Conservation (phyloP, 2,113 vertebrate genomes). For the Gambusia holbrooki region DNA sequence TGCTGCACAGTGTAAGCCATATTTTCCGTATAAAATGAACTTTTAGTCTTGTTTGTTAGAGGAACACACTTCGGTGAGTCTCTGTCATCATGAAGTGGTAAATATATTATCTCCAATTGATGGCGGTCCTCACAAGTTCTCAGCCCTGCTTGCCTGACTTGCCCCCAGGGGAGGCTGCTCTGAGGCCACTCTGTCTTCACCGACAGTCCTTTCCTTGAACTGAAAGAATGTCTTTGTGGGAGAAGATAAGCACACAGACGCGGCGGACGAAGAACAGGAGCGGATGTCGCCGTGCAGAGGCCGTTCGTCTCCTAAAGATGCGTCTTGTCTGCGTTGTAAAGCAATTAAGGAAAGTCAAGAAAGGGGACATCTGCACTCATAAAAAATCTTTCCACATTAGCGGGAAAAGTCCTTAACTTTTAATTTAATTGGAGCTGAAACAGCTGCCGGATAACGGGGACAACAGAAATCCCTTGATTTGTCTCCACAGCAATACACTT, state of each 20-base stretch:
- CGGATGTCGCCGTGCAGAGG: constrained; percentile 25
- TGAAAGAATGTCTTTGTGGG: constrained; percentile 58
- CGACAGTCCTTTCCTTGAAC: constrained; percentile 17
- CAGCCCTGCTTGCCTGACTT: constrained; percentile 40
- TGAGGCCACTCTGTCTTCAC: constrained; percentile 18
- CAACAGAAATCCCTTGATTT: neutral
- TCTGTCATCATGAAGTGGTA: constrained; percentile 21
- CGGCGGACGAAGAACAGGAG: constrained; percentile 36
- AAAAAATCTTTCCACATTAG: neutral
- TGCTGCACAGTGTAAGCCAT: too few relatives aligned
- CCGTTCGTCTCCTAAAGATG: constrained; percentile 40
- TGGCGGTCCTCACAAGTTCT: constrained; percentile 26
- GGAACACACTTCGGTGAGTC: neutral
- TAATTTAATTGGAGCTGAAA: neutral
- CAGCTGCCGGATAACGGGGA: neutral
- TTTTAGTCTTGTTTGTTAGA: neutral
- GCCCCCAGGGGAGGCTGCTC: constrained; percentile 21
- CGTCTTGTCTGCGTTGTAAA: constrained; percentile 31
- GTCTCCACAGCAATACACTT: neutral
- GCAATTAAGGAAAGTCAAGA: constrained; percentile 28
- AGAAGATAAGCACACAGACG: constrained; percentile 46
- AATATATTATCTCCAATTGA: constrained; percentile 1
- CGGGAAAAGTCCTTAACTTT: neutral
- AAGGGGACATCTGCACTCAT: constrained; percentile 15
- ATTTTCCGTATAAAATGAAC: neutral